phyloP scores from a whole-genome alignment of 2,888 invertebrate genomes.

The Leptinotarsa tumamoca region DNA sequence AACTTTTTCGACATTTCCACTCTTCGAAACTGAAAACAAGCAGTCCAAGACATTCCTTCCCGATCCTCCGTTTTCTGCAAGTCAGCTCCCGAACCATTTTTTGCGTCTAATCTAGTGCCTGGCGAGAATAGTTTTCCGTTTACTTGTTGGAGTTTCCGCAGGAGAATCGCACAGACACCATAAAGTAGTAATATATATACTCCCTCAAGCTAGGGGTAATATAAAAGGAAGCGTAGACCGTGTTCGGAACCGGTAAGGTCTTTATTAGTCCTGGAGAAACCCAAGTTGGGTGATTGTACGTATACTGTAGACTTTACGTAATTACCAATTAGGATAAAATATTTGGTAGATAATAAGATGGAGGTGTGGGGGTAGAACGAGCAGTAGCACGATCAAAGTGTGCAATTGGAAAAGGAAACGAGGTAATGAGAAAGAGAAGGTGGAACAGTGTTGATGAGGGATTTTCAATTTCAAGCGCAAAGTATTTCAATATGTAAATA shows the following conservation, averaged over 20 bases:
- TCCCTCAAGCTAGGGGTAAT: slow-evolving; percentile 9
- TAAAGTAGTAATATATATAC: slow-evolving; percentile 16
- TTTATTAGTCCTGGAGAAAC: slow-evolving; percentile 5
- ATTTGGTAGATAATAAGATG: not conserved
- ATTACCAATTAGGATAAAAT: not conserved
- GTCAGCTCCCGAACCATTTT: not conserved
- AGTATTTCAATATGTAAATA: too few species aligned
- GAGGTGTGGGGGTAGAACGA: too few species aligned
- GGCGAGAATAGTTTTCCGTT: slow-evolving; percentile 22
- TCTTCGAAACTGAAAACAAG: too few species aligned
- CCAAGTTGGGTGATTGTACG: not conserved
- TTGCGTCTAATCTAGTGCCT: slow-evolving; percentile 3
- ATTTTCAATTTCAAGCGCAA: too few species aligned
- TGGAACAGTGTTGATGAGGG: too few species aligned
- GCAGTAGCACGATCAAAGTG: too few species aligned
- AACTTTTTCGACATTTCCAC: too few species aligned
- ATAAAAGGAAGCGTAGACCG: slow-evolving; percentile 5
- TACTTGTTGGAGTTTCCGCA: slow-evolving; percentile 27
- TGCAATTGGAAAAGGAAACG: too few species aligned
- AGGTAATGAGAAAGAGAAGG: too few species aligned
- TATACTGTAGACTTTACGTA: not conserved
- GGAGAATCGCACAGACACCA: slow-evolving; percentile 16
- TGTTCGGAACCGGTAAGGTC: not conserved
- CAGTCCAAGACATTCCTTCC: too few species aligned
- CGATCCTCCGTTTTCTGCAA: not conserved